These are phyloP conservation scores for Pipistrellus pygmaeus DNA, from an alignment of 2,797 vertebrate species.

Conservation along the genomic window DNA sequence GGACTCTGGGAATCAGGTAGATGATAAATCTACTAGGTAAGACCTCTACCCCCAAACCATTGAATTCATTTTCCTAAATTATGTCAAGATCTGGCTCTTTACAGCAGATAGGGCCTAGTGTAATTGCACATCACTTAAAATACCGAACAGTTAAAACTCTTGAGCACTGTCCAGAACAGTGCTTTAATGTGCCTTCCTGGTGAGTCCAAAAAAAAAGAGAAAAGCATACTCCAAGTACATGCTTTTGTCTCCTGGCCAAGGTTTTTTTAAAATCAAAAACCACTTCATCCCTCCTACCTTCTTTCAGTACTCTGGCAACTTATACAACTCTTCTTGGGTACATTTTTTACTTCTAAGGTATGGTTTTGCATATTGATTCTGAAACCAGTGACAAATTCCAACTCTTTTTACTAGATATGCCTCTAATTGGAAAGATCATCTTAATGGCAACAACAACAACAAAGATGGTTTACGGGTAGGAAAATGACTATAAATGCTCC, in stretches of 20 bases:
- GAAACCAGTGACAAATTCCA: background rate
- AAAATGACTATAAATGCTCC: background rate
- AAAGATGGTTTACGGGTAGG: background rate
- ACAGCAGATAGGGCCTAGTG: background rate
- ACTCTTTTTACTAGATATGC: background rate
- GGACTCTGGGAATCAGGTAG: background rate
- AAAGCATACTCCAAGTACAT: background rate
- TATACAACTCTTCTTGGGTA: background rate
- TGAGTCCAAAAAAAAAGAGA: background rate
- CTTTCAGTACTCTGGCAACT: background rate
- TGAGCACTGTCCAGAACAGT: background rate
- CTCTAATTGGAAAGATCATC: background rate
- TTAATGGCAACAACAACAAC: background rate
- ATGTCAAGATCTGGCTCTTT: background rate
- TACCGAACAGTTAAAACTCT: background rate
- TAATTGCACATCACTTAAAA: constrained; percentile 10
- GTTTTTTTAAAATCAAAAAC: background rate
- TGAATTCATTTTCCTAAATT: constrained; percentile 1
- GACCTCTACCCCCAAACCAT: background rate
- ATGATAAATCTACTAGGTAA: background rate
- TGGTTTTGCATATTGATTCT: background rate
- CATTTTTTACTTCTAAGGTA: background rate
- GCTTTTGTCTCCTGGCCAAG: background rate
- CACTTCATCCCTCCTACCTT: background rate
- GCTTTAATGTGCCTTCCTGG: background rate